phyloP scores from a whole-genome alignment of 2,113 vertebrate species.

The Pterocles gutturalis region DNA sequence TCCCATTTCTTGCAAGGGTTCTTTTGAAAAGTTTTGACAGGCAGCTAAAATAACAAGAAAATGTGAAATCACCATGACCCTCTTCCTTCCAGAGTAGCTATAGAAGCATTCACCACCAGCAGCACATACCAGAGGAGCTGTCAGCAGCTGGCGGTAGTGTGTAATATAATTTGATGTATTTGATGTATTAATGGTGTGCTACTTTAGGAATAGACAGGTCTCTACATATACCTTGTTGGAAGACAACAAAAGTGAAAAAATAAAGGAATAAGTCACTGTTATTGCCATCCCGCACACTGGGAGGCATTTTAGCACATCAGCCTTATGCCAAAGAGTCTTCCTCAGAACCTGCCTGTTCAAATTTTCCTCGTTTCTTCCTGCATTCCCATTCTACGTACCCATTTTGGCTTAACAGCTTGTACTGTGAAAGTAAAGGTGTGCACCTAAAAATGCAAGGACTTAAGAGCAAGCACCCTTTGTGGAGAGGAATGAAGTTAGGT shows the following conservation, averaged over 20 bases:
- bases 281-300: neutral
- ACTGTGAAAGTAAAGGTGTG: neutral
- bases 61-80: fast-evolving
- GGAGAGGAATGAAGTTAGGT: neutral
- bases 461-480: neutral
- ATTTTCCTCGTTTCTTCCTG: neutral
- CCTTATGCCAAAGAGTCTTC: neutral
- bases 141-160: fast-evolving
- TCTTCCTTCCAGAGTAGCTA: neutral
- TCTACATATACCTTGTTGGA: neutral
- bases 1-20: neutral
- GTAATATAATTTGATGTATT: neutral
- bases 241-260: neutral
- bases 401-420: neutral
- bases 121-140: neutral
- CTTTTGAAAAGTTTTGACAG: neutral
- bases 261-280: neutral
- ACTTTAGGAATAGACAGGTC: neutral
- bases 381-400: neutral
- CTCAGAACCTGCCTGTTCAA: neutral
- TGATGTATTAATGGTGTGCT: too few species aligned
- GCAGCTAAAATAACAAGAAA: neutral
- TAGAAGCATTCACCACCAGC: neutral
- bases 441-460: neutral
- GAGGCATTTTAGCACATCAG: neutral